A percentile compares a stretch with the other conserved stretches of the same genome.
Evolutionary conservation across 2,797 vertebrate genomes (phyloP).

Genomic region (Columba guinea): DNA sequence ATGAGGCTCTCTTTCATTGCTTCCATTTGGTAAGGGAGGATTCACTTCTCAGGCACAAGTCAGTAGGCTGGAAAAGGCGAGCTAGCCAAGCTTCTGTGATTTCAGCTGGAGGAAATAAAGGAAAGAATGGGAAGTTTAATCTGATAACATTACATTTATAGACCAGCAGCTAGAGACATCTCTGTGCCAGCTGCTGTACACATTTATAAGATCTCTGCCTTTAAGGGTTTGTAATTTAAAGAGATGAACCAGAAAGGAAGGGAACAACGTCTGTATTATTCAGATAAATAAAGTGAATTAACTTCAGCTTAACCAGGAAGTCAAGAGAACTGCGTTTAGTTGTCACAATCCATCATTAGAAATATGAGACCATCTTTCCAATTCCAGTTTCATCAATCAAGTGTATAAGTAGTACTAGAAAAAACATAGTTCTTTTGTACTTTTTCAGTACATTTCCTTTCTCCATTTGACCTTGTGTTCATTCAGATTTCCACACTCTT

Average conservation of each 20-base stretch:
- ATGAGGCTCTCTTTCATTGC: not conserved
- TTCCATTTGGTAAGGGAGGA: not conserved
- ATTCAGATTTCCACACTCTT: not conserved
- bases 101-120: not conserved
- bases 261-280: not conserved
- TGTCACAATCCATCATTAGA: constrained; percentile 2
- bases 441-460: not conserved
- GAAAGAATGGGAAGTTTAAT: not conserved
- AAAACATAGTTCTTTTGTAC: not conserved
- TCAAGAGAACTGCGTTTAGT: not conserved
- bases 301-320: constrained; percentile 2
- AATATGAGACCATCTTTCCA: not conserved
- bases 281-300: not conserved
- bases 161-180: not conserved
- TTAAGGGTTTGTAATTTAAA: not conserved
- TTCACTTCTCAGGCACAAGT: not conserved
- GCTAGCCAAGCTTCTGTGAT: not conserved
- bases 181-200: not conserved
- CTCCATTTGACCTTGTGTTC: not conserved
- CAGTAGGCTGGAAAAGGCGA: not conserved
- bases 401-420: not conserved
- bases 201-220: not conserved
- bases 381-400: not conserved
- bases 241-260: not conserved
- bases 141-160: not conserved